phyloP scores from a whole-genome alignment of 2,113 vertebrate species.

The Copsychus sechellarum region DNA sequence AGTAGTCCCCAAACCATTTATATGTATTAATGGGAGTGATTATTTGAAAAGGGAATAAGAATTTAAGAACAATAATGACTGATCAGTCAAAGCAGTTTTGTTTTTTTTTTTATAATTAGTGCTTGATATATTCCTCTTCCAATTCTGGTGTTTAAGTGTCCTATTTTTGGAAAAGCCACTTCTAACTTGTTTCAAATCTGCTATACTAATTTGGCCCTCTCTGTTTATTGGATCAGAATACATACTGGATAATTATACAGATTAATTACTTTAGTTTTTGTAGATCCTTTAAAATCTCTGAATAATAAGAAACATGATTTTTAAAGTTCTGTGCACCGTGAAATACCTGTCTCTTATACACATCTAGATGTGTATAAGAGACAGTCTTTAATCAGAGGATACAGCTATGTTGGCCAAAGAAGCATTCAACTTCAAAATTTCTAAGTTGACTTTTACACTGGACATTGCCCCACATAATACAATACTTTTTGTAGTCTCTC shows the following conservation, averaged over 20 bases:
- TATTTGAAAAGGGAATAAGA: not conserved
- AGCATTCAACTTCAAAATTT: not conserved
- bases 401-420: not conserved
- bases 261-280: not conserved
- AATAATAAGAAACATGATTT: not conserved
- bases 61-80: not conserved
- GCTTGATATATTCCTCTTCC: not conserved
- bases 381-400: accelerated
- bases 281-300: not conserved
- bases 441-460: not conserved
- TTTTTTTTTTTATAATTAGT: not conserved
- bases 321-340: not conserved
- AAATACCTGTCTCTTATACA: no score
- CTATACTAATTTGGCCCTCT: not conserved
- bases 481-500: not conserved
- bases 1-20: not conserved
- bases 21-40: not conserved
- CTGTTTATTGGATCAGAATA: not conserved
- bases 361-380: no score
- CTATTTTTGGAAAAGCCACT: not conserved
- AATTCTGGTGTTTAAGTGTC: not conserved
- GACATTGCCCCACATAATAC: not conserved
- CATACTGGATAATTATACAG: not conserved
- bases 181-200: not conserved
- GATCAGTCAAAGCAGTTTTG: not conserved